Evolutionary conservation across 1,140 invertebrate species (phyloP).

Genomic region (Lerema accius): DNA sequence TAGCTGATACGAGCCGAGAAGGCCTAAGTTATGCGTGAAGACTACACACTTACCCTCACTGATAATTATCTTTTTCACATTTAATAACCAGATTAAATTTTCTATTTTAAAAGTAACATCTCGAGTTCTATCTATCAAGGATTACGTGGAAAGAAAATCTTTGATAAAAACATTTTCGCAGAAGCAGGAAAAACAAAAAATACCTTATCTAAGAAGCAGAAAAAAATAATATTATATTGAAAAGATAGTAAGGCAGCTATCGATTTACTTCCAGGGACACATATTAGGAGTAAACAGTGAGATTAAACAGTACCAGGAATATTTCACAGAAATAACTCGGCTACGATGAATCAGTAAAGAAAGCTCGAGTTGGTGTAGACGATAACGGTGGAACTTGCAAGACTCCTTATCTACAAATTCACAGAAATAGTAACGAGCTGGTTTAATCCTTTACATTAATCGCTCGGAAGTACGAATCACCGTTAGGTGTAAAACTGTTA

Average conservation of each 20-base stretch:
- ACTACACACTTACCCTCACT: constrained; percentile 10
- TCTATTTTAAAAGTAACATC: too few species aligned
- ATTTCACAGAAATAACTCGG: constrained; percentile 18
- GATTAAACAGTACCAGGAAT: constrained; percentile 12
- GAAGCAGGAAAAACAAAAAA: too few species aligned
- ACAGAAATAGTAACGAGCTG: constrained; percentile 43
- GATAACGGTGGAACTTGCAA: constrained; percentile 48
- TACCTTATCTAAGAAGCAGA: too few species aligned
- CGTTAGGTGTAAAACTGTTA: too few species aligned
- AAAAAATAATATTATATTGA: too few species aligned
- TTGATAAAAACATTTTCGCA: too few species aligned
- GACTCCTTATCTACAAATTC: constrained; percentile 44
- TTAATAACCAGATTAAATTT: too few species aligned
- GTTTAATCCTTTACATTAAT: constrained; percentile 52
- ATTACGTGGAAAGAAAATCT: too few species aligned
- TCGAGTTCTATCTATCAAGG: too few species aligned
- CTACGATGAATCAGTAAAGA: not conserved
- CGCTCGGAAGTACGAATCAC: constrained; percentile 33
- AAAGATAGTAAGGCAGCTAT: too few species aligned
- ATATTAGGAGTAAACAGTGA: not conserved
- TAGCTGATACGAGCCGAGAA: constrained; percentile 35
- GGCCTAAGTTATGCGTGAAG: constrained; percentile 36
- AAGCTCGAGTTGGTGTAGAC: constrained; percentile 13
- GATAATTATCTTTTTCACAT: not conserved
- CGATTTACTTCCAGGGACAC: too few species aligned